Percentiles rank a stretch among this genome's conserved stretches.
Evolutionary conservation across 2,113 vertebrate species (phyloP).

Genomic region (Empidonax traillii): DNA sequence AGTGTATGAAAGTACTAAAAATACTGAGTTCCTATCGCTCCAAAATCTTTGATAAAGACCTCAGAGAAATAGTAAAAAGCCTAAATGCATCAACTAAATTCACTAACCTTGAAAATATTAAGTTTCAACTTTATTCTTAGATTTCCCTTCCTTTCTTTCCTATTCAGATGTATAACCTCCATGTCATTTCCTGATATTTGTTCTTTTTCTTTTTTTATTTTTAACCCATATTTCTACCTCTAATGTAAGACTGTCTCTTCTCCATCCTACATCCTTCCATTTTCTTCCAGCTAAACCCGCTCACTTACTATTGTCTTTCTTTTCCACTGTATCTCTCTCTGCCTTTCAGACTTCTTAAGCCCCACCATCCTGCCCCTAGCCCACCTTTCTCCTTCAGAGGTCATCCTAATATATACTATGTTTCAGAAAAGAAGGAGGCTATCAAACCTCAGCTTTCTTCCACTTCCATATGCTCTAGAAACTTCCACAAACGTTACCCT

Average conservation of each 20-base stretch:
- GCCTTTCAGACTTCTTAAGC: not conserved
- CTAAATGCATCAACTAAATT: not conserved
- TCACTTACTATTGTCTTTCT: not conserved
- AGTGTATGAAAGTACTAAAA: not conserved
- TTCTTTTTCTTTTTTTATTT: not conserved
- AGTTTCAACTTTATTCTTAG: not conserved
- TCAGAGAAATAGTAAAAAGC: not conserved
- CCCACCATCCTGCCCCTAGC: not conserved
- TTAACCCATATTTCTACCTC: not conserved
- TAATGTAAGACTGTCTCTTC: not conserved
- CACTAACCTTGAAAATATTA: not conserved
- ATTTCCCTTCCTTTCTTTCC: not conserved
- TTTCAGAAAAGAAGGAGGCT: not conserved
- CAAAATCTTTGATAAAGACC: not conserved
- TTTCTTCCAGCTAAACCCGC: not conserved
- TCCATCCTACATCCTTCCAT: not conserved
- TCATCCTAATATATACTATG: not conserved
- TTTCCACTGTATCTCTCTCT: not conserved
- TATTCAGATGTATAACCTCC: not conserved
- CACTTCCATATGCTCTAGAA: not conserved
- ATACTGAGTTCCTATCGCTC: not conserved
- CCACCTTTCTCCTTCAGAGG: not conserved
- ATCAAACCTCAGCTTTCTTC: not conserved
- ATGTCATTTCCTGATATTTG: accelerated
- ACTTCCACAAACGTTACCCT: not conserved